phyloP scores from a whole-genome alignment of 2,797 vertebrate genomes.

The Xerus rutilus region DNA sequence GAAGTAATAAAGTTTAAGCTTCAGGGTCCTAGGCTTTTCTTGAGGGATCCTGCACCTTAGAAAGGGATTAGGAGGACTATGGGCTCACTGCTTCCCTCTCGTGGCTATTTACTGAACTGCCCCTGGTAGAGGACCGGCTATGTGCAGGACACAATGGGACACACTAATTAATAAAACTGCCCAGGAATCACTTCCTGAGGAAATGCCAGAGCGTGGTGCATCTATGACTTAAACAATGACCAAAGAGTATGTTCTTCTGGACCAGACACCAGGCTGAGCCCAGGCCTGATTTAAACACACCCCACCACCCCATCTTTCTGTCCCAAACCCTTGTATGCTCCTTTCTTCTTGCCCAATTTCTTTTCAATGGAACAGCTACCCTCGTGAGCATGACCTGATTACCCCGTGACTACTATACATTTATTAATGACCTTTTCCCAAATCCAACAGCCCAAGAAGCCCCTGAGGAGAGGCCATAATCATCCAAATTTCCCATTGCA shows the following conservation, averaged over 20 bases:
- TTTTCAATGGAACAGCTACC: not conserved
- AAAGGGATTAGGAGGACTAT: not conserved
- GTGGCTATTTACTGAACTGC: not conserved
- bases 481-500: conserved; percentile 34
- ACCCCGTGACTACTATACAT: not conserved
- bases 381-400: not conserved
- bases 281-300: not conserved
- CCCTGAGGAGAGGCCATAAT: not conserved
- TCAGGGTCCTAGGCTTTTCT: not conserved
- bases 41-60: too few species aligned
- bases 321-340: not conserved
- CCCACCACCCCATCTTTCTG: not conserved
- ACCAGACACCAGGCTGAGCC: not conserved
- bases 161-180: not conserved
- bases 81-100: conserved; percentile 15
- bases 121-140: not conserved
- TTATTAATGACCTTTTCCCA: conserved; percentile 45
- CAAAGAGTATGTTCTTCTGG: not conserved
- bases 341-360: not conserved
- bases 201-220: not conserved
- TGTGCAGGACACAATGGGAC: too few species aligned
- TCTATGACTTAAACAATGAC: not conserved
- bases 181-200: not conserved
- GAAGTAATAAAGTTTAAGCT: conserved; percentile 2
- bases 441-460: not conserved